Percentiles rank a stretch among this genome's conserved stretches.
Conservation (phyloP, 2,113 vertebrate species). For the Pampusana beccarii region DNA sequence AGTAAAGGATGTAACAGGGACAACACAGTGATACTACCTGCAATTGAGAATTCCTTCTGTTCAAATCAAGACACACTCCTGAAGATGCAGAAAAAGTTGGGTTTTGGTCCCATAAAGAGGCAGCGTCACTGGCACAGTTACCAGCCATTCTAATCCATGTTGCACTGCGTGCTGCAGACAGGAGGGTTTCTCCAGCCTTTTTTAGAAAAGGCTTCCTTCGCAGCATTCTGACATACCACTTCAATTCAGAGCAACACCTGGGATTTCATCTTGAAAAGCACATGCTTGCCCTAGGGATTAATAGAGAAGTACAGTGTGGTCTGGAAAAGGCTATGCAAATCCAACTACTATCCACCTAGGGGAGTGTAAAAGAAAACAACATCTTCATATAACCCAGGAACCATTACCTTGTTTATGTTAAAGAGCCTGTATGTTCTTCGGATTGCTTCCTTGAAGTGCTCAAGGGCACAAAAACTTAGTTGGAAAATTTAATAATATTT, state of each 20-base stretch:
- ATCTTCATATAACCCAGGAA: background rate
- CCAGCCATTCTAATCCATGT: background rate
- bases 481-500: background rate
- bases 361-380: background rate
- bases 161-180: background rate
- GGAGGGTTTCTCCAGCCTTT: background rate
- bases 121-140: background rate
- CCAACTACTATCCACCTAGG: background rate
- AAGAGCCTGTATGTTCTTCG: background rate
- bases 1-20: background rate
- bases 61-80: accelerated
- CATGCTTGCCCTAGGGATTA: background rate
- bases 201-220: background rate
- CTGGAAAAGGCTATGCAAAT: conserved; percentile 35
- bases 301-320: background rate
- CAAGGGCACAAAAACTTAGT: background rate
- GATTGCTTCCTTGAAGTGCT: background rate
- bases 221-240: background rate
- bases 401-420: background rate
- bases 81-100: background rate
- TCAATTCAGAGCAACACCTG: conserved; percentile 4
- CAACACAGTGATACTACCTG: background rate
- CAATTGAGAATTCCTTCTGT: background rate
- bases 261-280: background rate
- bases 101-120: background rate